Base-by-base conservation (phyloP, 2,888 invertebrate species). In the Toxonevra muliebris region DNA sequence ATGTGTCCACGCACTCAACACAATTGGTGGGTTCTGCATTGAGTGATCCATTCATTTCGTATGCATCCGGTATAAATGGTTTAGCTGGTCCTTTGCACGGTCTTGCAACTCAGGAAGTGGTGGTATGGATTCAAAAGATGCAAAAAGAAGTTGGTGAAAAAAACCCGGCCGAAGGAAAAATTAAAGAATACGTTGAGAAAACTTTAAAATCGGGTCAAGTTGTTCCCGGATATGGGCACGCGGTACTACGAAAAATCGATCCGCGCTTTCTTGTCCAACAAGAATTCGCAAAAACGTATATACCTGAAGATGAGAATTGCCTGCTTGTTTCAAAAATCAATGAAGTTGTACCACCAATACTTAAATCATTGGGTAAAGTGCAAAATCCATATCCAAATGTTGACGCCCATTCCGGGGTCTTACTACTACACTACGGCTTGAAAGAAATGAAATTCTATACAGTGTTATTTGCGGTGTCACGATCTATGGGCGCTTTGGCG, bases 331-430 rank as follows among this genome's bases (percentile, higher is more conserved):
- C 91, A 10, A 89, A 90, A 77, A 85, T 93, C 2, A 94, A 91
- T 88, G 91, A 93, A 82, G 87, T 93, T 53, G 91, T 92, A 10
- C 94, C 94, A 7, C 90, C 91, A 69, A 88, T 94, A 72, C 89
- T 94, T 19, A 86, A 90, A 74, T 91, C 91, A 77, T 89, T 91
- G 69, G 93, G 93, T 70, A 94, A 94, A 85, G 93, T 93, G 13
- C 90, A 91, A 86, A 95, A 95, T 87, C 94, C 94, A 45, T 95
- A 92, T 92, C 94, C 94, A 65, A 94, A 95, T 85, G 94, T 95
- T 71, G 94, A 95, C 82, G 93, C 94, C 53, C 93, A 94, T 85
- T 93, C 93, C 66, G 94, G 94, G 63, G 93, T 91, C n/a, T 85
- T 93, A 17, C 86, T 93, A 50, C 90, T 91, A 87, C 89, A 93